Evolutionary conservation across 2,888 invertebrate genomes (phyloP), one percentile per base, ranked within the genome.

Genomic region (Drosophila multiciliata): DNA sequence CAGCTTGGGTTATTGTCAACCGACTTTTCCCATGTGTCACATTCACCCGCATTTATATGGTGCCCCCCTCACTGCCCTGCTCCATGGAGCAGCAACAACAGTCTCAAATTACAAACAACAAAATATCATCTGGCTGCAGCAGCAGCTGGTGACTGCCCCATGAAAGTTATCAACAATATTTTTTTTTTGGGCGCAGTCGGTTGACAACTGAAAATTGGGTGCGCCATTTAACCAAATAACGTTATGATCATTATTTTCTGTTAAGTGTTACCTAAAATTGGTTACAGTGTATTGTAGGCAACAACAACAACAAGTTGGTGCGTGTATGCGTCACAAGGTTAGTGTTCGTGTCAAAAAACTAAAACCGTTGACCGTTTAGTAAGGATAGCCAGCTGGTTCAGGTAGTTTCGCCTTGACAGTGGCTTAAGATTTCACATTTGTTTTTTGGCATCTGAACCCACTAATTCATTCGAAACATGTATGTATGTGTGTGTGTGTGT

Each of bases 391-490:
- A 54, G 49, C 40, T 17, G 65, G 65, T 59, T 78, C 81, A 87
- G 90, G 90, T 89, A 90, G 82, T 73, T 79, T 90, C 45, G 76
- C 87, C 90, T 89, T 87, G 87, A 78, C 80, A 77, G 50, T 64
- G 87, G 72, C 76, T 90, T 79, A 76, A 68, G 66, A 79, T 74
- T 75, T 83, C 76, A 63, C 48, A 57, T 50, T 54, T 15, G 17
- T 53, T 3, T 57, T 68, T 49, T 62, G 73, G 42, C 62, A 70
- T 60, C 61, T 78, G 67, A 80, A 65, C 78, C 57, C 60, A 59
- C 26, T 61, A 75, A 71, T 53, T 66, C 53, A 60, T 3, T 11
- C 29, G 54, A 71, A 83, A 73, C 20, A 11, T 35, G 33, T 53
- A 20, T 12, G 2, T 20, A 7, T 45, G 12, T 8, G 17, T 38